Base-by-base conservation (phyloP, 2,888 invertebrate genomes). In the Acleris emargana region DNA sequence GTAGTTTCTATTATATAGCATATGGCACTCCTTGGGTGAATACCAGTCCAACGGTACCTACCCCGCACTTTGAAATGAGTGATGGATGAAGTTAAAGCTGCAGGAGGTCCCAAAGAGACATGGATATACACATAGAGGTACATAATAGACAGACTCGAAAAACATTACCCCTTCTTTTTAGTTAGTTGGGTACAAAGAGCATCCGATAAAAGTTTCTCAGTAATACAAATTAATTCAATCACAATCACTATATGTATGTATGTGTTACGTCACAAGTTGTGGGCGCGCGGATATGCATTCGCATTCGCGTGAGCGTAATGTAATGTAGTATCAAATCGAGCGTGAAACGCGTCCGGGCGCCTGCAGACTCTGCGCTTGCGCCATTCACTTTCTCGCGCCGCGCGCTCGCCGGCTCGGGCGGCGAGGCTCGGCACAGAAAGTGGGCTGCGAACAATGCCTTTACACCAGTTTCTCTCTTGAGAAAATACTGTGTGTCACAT, bases 331-430 rank as follows among this genome's bases (percentile, higher is more conserved):
- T 81, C 82, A 83, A 87, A 87, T 86, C 86, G 78, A 78, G 80
- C 84, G 85, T 86, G 83, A 86, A 89, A 83, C 78, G 77, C 79
- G 83, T 82, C 79, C 82, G 82, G 78, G 76, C 81, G 79, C n/a
- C 18, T 76, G 75, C 78, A 76, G 76, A 76, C 76, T 75, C 74
- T 75, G 73, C 73, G 79, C 82, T 86, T 87, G 83, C 82, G 82
- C 88, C 90, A 90, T 90, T 92, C 91, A 91, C 91, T 92, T 91
- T 91, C 91, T 86, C 91, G 83, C 76, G 54, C 38, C 72, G 72
- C 3, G 72, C 70, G 74, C 74, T 72, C 73, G 80, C 77, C 71
- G 71, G 74, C 78, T 38, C 13, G 38, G 72, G 78, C 78, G 75
- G 51, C 32, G 43, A 32, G 42, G 50, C 59, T 55, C 54, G 38